Evolutionary conservation across 2,113 vertebrate species (phyloP), one percentile per base, ranked within the genome.

Genomic region (Pyxicephalus adspersus): DNA sequence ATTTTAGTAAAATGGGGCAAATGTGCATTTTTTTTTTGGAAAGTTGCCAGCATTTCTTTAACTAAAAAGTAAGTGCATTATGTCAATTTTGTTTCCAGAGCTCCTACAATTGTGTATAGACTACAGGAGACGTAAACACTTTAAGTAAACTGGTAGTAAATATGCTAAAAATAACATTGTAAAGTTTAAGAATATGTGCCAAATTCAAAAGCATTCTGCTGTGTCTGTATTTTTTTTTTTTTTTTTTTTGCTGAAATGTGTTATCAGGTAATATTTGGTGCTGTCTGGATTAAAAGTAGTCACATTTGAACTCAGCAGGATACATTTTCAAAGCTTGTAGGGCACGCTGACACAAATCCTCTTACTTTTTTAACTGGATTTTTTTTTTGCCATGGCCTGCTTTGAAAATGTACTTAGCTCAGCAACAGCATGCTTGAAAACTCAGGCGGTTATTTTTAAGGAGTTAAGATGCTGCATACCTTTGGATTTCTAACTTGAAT

Each of bases 271-370:
- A 64, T 22, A 54, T 64, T 54, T 57, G 64, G 64, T 66, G 64
- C 76, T 79, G 28, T 60, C 54, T 26, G 34, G 65, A 79, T 79
- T 67, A 79, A 79, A 79, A 77, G 64, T 45, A 68, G 77, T 79
- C 77, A 58, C 77, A 68, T 79, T 68, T 79, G 65, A 79, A 79
- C 77, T 79, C 77, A 79, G 77, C 54, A 22, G 77, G 77, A 79
- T 50, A 68, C 54, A 79, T 79, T 68, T 79, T 70, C 64, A 79
- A 79, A 79, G 77, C 29, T 23, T 38, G n/a, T 28, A 34, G 54
- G 29, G 55, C 51, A 54, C 28, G 58, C 29, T 55, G 76, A 79
- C 77, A 50, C 22, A 79, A 79, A 79, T 79, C 77, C 77, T 68
- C 64, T 79, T 79, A 79, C 57, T 65, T 63, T 78, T 57, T 67